These are phyloP conservation scores for Agapornis canus DNA, from an alignment of 2,797 vertebrate species.

Conservation along the genomic window DNA sequence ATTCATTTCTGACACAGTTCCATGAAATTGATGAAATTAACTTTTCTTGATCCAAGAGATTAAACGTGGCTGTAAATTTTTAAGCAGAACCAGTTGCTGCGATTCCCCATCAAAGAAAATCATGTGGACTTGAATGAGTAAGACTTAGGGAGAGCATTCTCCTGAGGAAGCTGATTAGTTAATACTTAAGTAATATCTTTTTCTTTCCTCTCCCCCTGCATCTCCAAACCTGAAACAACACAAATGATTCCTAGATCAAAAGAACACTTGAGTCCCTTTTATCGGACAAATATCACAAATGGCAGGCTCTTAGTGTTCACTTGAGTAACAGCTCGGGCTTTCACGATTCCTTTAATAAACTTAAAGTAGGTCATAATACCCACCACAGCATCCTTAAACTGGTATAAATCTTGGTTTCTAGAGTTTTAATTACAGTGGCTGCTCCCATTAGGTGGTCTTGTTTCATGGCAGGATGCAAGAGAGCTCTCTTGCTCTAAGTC, in stretches of 20 bases:
- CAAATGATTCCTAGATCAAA: slow-evolving; percentile 46
- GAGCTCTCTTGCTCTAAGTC: slow-evolving; percentile 51
- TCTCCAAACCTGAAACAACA: slow-evolving; percentile 51
- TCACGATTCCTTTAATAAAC: slow-evolving; percentile 36
- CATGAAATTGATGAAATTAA: slow-evolving; percentile 23
- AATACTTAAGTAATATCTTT: slow-evolving; percentile 49
- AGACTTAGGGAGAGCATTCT: background rate
- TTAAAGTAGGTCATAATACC: slow-evolving; percentile 44
- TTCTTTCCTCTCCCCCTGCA: background rate
- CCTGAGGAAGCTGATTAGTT: slow-evolving; percentile 43
- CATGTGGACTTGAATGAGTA: slow-evolving; percentile 29
- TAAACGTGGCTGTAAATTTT: slow-evolving; percentile 60
- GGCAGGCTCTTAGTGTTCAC: slow-evolving; percentile 6
- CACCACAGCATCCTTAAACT: slow-evolving; percentile 50
- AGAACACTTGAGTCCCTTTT: background rate
- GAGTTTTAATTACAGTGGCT: slow-evolving; percentile 64
- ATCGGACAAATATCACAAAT: slow-evolving; percentile 24
- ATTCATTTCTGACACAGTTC: background rate
- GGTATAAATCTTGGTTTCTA: slow-evolving; percentile 45
- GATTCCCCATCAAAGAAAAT: slow-evolving; percentile 57
- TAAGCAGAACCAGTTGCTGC: slow-evolving; percentile 43
- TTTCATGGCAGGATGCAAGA: slow-evolving; percentile 55
- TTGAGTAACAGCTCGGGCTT: background rate
- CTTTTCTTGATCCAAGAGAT: slow-evolving; percentile 60
- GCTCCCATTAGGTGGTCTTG: slow-evolving; percentile 54